A percentile compares a stretch with the other conserved stretches of the same genome.
phyloP scores from a whole-genome alignment of 2,888 invertebrate species.

The Oscheius sp. region DNA sequence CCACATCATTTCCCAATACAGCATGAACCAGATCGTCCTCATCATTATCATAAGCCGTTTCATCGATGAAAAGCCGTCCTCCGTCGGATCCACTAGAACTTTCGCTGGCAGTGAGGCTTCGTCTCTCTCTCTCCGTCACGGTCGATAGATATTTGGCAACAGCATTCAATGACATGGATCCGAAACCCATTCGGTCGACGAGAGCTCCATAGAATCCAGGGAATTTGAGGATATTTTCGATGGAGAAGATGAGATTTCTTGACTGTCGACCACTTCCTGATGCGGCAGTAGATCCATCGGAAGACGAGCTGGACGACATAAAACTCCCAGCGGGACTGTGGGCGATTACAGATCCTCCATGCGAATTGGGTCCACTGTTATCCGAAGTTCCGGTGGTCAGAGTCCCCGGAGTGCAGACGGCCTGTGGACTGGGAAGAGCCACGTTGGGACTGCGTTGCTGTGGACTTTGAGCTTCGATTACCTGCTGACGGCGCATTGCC shows the following conservation, averaged over 20 bases:
- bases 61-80: background rate
- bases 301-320: constrained; percentile 5
- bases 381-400: constrained; percentile 3
- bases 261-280: constrained; percentile 20
- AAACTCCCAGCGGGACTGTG: constrained; percentile 27
- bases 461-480: constrained; percentile 11
- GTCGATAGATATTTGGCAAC: constrained; percentile 6
- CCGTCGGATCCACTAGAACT: background rate
- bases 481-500: constrained; percentile 10
- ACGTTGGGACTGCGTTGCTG: background rate
- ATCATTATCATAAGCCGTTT: background rate
- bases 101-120: background rate
- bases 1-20: background rate
- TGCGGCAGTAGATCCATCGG: background rate
- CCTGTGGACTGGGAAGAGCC: constrained; percentile 6
- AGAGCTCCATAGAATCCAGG: constrained; percentile 4
- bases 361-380: constrained; percentile 8
- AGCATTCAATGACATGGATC: background rate
- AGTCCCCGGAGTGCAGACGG: constrained; percentile 9
- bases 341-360: constrained; percentile 8
- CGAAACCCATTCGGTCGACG: constrained; percentile 6
- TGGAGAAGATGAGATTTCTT: constrained; percentile 14
- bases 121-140: background rate
- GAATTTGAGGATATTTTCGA: constrained; percentile 21
- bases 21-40: background rate